Evolutionary conservation across 2,888 invertebrate species (phyloP).

Genomic region (Cyclophora albipunctata): DNA sequence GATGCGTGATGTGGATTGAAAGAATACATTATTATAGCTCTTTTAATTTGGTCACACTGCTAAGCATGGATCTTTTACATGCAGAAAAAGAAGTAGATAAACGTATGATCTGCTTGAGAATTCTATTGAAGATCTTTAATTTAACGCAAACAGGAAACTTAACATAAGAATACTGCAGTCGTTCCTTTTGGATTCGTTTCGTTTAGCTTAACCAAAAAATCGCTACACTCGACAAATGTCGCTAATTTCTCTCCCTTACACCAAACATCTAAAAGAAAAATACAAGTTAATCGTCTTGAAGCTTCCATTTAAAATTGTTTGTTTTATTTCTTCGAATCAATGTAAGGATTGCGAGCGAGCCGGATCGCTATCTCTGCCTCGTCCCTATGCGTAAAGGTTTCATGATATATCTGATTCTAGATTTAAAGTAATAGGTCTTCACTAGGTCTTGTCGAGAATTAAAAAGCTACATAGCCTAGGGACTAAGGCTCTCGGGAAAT

Average conservation of each 20-base stretch:
- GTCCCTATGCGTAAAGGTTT: too few species aligned
- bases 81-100: neutral
- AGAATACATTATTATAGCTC: neutral
- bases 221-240: neutral
- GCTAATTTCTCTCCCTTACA: slow-evolving; percentile 10
- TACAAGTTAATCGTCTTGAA: slow-evolving; percentile 47
- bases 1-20: neutral
- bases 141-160: neutral
- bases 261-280: slow-evolving; percentile 24
- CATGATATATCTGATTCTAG: too few species aligned
- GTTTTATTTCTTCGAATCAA: slow-evolving; percentile 47
- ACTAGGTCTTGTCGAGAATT: neutral
- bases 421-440: slow-evolving; percentile 2
- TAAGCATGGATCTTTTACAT: neutral
- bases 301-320: slow-evolving; percentile 46
- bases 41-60: neutral
- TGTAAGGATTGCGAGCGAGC: slow-evolving; percentile 27
- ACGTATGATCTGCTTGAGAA: neutral
- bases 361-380: slow-evolving; percentile 9
- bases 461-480: neutral
- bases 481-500: neutral
- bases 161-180: neutral
- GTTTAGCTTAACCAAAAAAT: neutral
- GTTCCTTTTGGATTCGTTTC: neutral
- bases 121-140: neutral